A percentile compares a stretch with the other conserved stretches of the same genome.
Conservation (phyloP, 2,113 vertebrate species). For the Tamias sibiricus region DNA sequence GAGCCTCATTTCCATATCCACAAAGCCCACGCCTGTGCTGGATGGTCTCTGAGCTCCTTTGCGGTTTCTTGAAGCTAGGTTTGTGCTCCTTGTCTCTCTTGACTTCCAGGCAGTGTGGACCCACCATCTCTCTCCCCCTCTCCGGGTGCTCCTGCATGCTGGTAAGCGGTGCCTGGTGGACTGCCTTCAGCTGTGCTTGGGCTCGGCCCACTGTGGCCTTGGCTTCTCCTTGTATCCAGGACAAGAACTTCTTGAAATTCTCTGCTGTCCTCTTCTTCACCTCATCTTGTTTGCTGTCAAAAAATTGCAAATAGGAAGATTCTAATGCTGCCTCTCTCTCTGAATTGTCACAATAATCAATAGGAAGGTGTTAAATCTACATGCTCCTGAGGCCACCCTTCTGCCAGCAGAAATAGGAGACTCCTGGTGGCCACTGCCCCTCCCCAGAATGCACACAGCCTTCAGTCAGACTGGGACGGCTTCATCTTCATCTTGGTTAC, state of each 20-base stretch:
- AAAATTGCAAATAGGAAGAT: constrained; percentile 17
- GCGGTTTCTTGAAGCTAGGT: background rate
- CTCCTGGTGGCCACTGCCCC: too few species aligned
- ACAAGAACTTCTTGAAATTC: constrained; percentile 45
- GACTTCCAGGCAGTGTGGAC: background rate
- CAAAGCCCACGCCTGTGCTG: background rate
- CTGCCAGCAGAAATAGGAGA: background rate
- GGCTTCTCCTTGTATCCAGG: constrained; percentile 19
- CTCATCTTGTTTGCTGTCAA: constrained; percentile 54
- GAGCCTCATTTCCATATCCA: background rate
- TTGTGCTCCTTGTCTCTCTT: background rate
- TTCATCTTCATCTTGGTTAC: background rate
- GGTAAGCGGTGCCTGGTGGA: background rate
- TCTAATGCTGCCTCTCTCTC: background rate
- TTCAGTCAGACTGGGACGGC: background rate
- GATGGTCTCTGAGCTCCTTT: background rate
- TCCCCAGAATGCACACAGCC: background rate
- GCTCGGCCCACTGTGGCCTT: background rate
- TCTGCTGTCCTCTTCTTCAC: background rate
- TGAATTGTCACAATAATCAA: background rate
- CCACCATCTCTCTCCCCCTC: too few species aligned
- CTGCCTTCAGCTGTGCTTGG: background rate
- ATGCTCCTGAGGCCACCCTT: background rate
- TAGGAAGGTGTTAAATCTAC: background rate
- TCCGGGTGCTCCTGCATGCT: background rate